Base-by-base conservation (phyloP, 2,888 invertebrate species). In the Leucophenga montana region DNA sequence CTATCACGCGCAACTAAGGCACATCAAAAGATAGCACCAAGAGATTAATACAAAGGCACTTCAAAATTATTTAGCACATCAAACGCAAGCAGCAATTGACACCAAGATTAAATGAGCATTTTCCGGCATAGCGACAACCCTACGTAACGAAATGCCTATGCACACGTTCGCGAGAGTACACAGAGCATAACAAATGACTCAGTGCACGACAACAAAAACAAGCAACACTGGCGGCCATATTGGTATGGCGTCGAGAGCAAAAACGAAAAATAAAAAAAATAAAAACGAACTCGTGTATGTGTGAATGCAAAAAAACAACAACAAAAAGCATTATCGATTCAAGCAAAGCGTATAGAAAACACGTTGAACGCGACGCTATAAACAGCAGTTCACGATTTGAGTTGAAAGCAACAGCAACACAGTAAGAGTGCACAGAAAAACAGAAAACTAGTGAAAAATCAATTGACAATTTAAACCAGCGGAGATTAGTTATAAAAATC, bases 381-480 rank as follows among this genome's bases (percentile, higher is more conserved):
- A 85, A 81, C 85, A 83, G 82, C 86, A 86, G 85, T 86, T 82
- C 73, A 70, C 73, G 75, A 80, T 75, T 83, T 79, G 80, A 76
- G 67, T 77, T 77, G 72, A 73, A 78, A 69, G 78, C 79, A 78
- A 83, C 72, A 84, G 69, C 78, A 75, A 77, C 78, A 71, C 59
- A 73, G 75, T 59, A 68, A 70, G 44, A 56, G n/a, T n/a, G n/a
- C n/a, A 61, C 22, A 33, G n/a, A 66, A 74, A 50, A 50, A 50
- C 56, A 72, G 73, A 76, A 69, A 66, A 71, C 76, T 39, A 74
- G 66, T 62, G 62, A 71, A 67, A 67, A 70, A 70, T 57, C 68
- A 61, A 70, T 61, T 77, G 53, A 66, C 54, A 44, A 33, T 68
- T 67, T 71, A 67, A 59, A 22, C n/a, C 20, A 67, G 48, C 18